Evolutionary conservation across 2,888 invertebrate genomes (phyloP).

Genomic region (Drosophila mayaguana): DNA sequence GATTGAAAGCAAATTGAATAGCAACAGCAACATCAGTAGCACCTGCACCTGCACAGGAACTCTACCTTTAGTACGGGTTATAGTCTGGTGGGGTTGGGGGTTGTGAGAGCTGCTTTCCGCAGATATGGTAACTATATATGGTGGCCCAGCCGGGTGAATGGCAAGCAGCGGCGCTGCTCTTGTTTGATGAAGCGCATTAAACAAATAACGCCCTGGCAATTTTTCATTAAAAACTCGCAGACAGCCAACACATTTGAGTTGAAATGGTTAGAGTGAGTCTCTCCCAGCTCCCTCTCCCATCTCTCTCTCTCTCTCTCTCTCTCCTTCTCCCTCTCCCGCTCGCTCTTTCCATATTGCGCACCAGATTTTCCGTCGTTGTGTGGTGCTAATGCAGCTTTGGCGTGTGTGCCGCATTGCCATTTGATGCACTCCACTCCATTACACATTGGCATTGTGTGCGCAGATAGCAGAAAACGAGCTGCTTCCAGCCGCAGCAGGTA

Average conservation of each 20-base stretch:
- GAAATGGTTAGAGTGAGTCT: neutral
- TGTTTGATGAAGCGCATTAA: conserved; percentile 69
- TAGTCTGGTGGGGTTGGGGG: neutral
- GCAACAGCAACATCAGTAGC: conserved; percentile 17
- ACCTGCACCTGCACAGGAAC: conserved; percentile 35
- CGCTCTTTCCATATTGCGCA: conserved; percentile 31
- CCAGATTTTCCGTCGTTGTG: conserved; percentile 15
- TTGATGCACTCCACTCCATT: conserved; percentile 62
- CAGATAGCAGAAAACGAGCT: conserved; percentile 34
- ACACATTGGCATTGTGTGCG: conserved; percentile 44
- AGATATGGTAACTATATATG: conserved; percentile 15
- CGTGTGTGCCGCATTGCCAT: conserved; percentile 58
- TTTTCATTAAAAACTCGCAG: conserved; percentile 61
- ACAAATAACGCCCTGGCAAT: conserved; percentile 69
- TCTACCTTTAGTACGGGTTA: neutral
- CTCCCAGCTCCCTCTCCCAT: neutral
- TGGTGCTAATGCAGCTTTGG: conserved; percentile 69
- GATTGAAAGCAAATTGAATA: conserved; percentile 69
- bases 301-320: neutral
- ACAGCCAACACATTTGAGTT: conserved; percentile 33
- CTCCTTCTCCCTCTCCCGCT: neutral
- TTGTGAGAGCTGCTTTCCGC: neutral
- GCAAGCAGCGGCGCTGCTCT: conserved; percentile 25
- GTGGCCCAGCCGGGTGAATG: conserved; percentile 26
- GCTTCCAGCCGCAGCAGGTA: neutral